A percentile compares a stretch with the other conserved stretches of the same genome.
These are phyloP conservation scores for Argyra leucocephala DNA, from an alignment of 2,888 invertebrate genomes.

Conservation along the genomic window DNA sequence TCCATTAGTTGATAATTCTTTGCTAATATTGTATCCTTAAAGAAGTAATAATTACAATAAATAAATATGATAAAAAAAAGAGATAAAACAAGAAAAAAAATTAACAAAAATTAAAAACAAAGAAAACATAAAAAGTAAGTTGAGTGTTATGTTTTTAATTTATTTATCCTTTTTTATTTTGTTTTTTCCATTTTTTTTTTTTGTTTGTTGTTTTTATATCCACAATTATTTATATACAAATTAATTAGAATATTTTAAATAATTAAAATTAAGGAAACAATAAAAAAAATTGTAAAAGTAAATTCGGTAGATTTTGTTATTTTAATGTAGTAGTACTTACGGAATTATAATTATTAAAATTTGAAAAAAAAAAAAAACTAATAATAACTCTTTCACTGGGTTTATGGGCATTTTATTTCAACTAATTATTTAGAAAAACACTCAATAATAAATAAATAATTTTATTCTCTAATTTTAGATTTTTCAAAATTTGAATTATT, in stretches of 20 bases:
- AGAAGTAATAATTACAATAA: constrained; percentile 17
- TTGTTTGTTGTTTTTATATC: neutral
- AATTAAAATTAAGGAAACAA: neutral
- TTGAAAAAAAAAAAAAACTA: neutral
- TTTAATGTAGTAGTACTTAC: neutral
- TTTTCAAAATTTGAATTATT: no score
- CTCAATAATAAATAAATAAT: no score
- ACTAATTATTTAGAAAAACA: no score
- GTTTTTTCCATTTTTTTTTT: neutral
- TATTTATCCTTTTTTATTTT: neutral
- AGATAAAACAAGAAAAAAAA: neutral
- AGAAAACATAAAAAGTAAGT: constrained; percentile 4
- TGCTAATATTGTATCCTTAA: constrained; percentile 39
- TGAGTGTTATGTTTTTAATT: neutral
- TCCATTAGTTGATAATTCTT: constrained; percentile 37
- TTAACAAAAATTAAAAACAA: neutral
- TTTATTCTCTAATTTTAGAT: no score
- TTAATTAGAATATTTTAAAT: constrained; percentile 2
- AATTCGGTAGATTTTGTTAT: neutral
- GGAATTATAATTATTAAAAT: no score
- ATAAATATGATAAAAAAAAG: neutral
- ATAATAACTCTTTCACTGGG: no score
- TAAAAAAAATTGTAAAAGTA: neutral
- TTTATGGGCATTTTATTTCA: no score
- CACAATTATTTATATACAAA: neutral